Conservation (phyloP, 2,888 invertebrate species). For the Coremacera marginata region DNA sequence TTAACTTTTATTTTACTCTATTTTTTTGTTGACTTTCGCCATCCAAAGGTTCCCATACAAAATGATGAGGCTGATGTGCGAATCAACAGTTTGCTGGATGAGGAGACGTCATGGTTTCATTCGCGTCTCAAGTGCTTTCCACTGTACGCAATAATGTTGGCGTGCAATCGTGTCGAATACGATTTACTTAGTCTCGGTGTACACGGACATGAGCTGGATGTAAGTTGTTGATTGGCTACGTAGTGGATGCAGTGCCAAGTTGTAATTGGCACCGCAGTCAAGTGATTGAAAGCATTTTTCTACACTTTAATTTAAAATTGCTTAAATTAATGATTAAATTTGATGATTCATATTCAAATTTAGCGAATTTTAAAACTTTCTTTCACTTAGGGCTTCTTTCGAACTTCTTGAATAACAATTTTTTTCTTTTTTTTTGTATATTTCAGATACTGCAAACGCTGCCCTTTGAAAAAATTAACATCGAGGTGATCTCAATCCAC, state of each 20-base stretch:
- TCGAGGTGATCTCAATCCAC: conserved; percentile 69
- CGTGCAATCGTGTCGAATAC: conserved; percentile 78
- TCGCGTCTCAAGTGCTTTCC: conserved; percentile 88
- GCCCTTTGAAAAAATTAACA: conserved; percentile 68
- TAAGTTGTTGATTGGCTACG: conserved; percentile 51
- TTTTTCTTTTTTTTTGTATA: neutral
- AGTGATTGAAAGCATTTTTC: neutral
- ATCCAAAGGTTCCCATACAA: conserved; percentile 69
- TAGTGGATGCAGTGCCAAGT: neutral
- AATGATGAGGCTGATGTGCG: conserved; percentile 71
- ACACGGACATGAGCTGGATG: conserved; percentile 69
- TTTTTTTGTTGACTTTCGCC: no score
- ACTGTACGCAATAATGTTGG: conserved; percentile 83
- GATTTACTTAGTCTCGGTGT: conserved; percentile 78
- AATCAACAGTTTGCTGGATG: conserved; percentile 71
- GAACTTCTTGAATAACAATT: conserved; percentile 14
- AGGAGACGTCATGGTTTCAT: conserved; percentile 74
- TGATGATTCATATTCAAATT: neutral
- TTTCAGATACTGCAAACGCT: conserved; percentile 67
- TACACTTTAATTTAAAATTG: conserved; percentile 41
- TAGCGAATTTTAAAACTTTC: neutral
- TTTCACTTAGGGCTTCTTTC: neutral
- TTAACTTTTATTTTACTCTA: neutral
- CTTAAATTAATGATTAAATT: neutral
- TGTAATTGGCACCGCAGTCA: neutral